These are phyloP conservation scores for Epizoanthus scotinus DNA, from an alignment of 92 coral and sea anemone species.

Conservation along the genomic window DNA sequence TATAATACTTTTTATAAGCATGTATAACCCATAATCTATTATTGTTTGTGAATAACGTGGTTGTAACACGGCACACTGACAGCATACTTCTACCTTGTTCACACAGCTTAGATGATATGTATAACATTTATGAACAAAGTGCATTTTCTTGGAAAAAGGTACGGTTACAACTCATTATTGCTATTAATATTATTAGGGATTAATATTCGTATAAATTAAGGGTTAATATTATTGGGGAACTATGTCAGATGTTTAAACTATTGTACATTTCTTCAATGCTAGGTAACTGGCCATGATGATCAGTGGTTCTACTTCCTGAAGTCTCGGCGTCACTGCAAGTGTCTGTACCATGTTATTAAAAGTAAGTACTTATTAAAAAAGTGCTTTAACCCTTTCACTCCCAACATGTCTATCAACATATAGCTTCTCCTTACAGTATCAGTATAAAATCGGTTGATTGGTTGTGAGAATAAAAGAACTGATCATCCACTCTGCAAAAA, in stretches of 20 bases:
- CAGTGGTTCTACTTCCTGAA: constrained; percentile 67
- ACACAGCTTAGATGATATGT: constrained; percentile 80
- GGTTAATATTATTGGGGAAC: neutral
- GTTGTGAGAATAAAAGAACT: no score
- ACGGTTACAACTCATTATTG: no score
- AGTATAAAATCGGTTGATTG: no score
- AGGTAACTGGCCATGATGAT: constrained; percentile 67
- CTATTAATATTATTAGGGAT: no score
- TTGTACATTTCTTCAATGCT: neutral
- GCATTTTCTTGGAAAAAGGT: constrained; percentile 87
- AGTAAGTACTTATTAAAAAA: constrained; percentile 51
- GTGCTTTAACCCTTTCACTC: no score
- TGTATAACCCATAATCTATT: no score
- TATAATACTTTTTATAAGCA: no score
- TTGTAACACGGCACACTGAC: neutral
- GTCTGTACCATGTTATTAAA: constrained; percentile 61
- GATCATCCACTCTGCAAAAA: no score
- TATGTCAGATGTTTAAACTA: neutral
- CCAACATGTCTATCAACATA: no score
- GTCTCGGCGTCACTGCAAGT: constrained; percentile 29
- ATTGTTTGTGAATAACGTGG: neutral
- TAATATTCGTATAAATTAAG: no score
- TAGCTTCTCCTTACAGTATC: no score
- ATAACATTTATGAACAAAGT: constrained; percentile 75
- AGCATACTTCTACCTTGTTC: constrained; percentile 3